Percentiles rank a stretch among this genome's conserved stretches.
phyloP scores from a whole-genome alignment of 2,888 invertebrate genomes.

The Octonoba sinensis region DNA sequence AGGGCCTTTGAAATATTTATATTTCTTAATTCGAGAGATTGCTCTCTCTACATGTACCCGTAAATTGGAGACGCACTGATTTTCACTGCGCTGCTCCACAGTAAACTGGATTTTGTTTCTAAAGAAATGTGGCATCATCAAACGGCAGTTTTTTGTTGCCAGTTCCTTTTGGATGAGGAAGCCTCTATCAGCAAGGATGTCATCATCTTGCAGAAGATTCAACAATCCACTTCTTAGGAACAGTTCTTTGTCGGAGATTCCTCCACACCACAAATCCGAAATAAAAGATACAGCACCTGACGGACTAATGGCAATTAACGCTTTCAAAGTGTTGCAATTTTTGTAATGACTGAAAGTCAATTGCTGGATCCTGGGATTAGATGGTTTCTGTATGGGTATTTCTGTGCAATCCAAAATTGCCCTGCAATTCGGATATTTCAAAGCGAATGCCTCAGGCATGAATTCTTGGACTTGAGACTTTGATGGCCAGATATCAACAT shows the following conservation, averaged over 20 bases:
- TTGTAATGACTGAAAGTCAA: background rate
- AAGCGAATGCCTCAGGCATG: background rate
- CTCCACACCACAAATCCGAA: background rate
- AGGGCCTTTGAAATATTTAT: background rate
- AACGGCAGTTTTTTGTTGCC: background rate
- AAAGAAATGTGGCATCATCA: background rate
- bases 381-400: background rate
- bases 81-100: background rate
- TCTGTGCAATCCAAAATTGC: background rate
- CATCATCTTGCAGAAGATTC: background rate
- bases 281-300: background rate
- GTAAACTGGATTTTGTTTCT: background rate
- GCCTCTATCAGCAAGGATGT: background rate
- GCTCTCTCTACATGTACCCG: background rate
- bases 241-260: background rate
- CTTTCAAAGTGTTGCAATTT: background rate
- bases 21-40: background rate
- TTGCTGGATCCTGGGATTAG: background rate
- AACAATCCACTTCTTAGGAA: background rate
- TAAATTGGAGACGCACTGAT: background rate
- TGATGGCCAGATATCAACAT: background rate
- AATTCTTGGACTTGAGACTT: background rate
- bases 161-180: background rate
- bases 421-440: background rate
- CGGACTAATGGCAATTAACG: background rate